Conservation (phyloP, 1,140 invertebrate species). For the Hyles vespertilio region DNA sequence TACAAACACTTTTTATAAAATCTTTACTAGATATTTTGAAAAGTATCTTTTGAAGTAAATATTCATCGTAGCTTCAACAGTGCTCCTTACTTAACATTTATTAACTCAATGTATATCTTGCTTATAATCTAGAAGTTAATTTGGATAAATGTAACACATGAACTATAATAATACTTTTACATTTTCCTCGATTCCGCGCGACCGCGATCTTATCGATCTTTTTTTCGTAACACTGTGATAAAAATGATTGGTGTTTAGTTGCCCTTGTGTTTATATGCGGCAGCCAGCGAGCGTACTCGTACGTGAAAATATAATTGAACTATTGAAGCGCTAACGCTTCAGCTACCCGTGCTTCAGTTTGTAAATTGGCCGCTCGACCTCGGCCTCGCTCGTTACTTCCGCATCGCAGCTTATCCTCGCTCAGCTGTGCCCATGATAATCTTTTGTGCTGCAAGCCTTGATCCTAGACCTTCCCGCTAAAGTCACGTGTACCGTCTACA, state of each 20-base stretch:
- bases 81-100: too few species aligned
- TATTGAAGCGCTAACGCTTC: conserved; percentile 24
- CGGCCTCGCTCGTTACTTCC: conserved; percentile 67
- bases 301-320: neutral
- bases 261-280: too few species aligned
- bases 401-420: conserved; percentile 67
- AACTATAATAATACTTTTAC: too few species aligned
- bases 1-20: too few species aligned
- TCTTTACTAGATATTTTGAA: too few species aligned
- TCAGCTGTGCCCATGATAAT: conserved; percentile 58
- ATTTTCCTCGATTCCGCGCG: too few species aligned
- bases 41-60: too few species aligned
- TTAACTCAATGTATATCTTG: too few species aligned
- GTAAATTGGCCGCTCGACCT: conserved; percentile 64
- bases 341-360: conserved; percentile 43
- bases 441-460: conserved; percentile 55
- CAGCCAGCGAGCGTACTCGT: too few species aligned
- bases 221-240: neutral
- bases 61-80: too few species aligned
- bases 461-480: conserved; percentile 49
- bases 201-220: neutral
- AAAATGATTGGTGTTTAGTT: neutral
- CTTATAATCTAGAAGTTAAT: too few species aligned
- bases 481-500: conserved; percentile 36
- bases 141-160: too few species aligned